Base-by-base conservation (phyloP, 2,888 invertebrate species). In the Drosophila tanythrix region DNA sequence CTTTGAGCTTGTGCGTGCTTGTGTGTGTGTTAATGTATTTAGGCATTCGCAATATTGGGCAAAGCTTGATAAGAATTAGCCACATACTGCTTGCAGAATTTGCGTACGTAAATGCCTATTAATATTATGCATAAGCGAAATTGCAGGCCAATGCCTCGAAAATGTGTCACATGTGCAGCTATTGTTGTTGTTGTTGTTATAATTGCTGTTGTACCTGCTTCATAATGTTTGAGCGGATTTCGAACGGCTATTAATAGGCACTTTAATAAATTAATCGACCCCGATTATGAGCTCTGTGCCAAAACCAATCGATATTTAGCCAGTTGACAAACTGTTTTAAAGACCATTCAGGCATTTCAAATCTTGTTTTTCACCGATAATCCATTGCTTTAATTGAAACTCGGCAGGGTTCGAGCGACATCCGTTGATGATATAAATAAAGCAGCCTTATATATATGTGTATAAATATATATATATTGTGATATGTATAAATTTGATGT, bases 241-340 rank as follows among this genome's bases (percentile, higher is more conserved):
- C 40, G 70, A 64, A 55, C 60, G 62, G 67, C 71, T 55, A 77
- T 83, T 72, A 66, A 65, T 60, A 70, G 60, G 75, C 79, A 83
- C 88, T 89, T 81, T 70, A 89, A 81, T 83, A 84, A 89, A 84
- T 87, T 89, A 84, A 79, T 74, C 62, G 33, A 15, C 55, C 46
- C 35, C 53, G 62, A 76, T 66, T 80, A 70, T 50, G 53, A 53
- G 66, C 52, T 63, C 69, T 69, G 83, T 67, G 74, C 70, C 56
- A 69, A 80, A 59, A 64, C 70, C 51, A 79, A 57, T 70, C 70
- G 67, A 68, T 57, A 65, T 33, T 56, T 29, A 27, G 38, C 2
- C 31, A 63, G 63, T 48, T 25, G 46, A 2, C 15, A 15, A 8
- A 66, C 66, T 78, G 64, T 25, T 71, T 74, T 67, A 61, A 70